Base-by-base conservation (phyloP, 2,797 vertebrate genomes). In the Odontamblyopus rebecca region DNA sequence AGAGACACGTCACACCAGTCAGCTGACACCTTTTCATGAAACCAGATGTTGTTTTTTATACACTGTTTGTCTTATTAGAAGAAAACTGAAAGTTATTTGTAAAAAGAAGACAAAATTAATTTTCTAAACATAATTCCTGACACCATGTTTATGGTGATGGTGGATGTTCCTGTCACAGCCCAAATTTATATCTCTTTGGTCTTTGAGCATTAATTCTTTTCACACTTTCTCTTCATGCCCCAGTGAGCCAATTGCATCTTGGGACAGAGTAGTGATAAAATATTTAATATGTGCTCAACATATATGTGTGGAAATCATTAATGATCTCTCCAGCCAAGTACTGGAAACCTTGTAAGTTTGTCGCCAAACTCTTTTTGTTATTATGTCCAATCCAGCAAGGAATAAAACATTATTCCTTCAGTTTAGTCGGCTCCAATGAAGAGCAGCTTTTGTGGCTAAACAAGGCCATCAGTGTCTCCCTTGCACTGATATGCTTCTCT, bases 401-500 rank as follows among this genome's bases (percentile, higher is more conserved):
- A 48, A 66, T 66, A 30, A 66, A 66, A 50, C 26, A 15, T 26
- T 29, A 27, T 11, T 48, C 26, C 41, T 66, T 44, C 64, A 66
- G 51, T 51, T 66, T 66, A 75, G 35, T 76, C 84, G 6, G 9
- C 50, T 79, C 70, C 32, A 70, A 27, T 72, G 38, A 67, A 70
- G 70, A 68, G 69, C 71, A 72, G 30, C 69, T 74, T 70, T 71
- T 38, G 63, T 67, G 68, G 66, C 71, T 72, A 83, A 84, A 86
- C 71, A 71, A 80, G 74, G 69, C 48, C 69, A 80, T 87, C 79
- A 76, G 44, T 67, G 72, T 82, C 80, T 68, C 64, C 30, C 13
- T 64, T 79, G 79, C 76, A 68, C 75, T 73, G 80, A 82, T 81
- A 85, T 72, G 80, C 71, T 78, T 83, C 78, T 85, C 73, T 87